Conservation (phyloP, 2,113 vertebrate species). For the Irena cyanogastra region DNA sequence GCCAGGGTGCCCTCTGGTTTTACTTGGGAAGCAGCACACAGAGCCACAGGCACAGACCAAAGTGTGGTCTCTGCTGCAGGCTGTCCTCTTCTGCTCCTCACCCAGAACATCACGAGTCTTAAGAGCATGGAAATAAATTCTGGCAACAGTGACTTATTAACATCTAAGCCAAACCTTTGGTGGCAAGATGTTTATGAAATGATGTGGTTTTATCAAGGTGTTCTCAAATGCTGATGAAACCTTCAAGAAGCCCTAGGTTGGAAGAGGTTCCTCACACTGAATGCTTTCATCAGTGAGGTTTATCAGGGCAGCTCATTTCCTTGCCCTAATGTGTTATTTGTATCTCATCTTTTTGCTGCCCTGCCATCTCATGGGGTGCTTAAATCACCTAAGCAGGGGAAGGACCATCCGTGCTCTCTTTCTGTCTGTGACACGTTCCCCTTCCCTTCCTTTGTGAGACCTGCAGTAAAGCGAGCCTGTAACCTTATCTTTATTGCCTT, state of each 20-base stretch:
- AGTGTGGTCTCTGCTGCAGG: not conserved
- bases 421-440: not conserved
- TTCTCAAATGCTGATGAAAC: not conserved
- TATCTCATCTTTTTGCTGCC: not conserved
- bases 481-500: not conserved
- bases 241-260: not conserved
- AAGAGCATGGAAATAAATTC: not conserved
- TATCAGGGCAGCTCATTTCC: not conserved
- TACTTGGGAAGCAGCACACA: not conserved
- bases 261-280: not conserved
- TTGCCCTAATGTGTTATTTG: not conserved
- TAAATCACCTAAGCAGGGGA: not conserved
- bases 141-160: not conserved
- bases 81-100: not conserved
- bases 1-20: fast-evolving
- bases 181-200: not conserved
- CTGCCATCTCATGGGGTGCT: not conserved
- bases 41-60: not conserved
- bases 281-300: not conserved
- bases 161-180: not conserved
- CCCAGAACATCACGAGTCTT: fast-evolving
- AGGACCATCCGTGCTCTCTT: not conserved
- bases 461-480: not conserved
- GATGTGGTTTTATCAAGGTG: not conserved
- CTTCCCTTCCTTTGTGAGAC: not conserved